phyloP scores from a whole-genome alignment of 2,797 vertebrate species.

The Eidolon dupreanum region DNA sequence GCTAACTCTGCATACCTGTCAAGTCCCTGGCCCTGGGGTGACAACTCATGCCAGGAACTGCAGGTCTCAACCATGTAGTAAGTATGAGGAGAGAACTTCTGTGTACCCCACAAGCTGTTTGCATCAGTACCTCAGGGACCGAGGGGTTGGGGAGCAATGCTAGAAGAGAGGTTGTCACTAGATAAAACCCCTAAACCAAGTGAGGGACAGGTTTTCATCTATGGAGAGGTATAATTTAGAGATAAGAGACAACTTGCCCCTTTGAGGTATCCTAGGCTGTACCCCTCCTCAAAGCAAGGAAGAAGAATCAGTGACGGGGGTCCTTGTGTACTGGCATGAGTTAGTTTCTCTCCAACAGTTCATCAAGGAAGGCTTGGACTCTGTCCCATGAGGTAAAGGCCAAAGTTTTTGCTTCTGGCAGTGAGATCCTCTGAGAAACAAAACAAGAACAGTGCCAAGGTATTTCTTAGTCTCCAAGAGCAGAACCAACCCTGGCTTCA shows the following conservation, averaged over 20 bases:
- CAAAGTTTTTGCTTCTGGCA: not conserved
- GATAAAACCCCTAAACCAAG: not conserved
- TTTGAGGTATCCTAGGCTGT: not conserved
- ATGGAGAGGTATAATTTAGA: not conserved
- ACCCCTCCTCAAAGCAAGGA: not conserved
- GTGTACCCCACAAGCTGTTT: not conserved
- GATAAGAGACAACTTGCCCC: not conserved
- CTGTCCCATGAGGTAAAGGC: fast-evolving
- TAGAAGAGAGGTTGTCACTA: not conserved
- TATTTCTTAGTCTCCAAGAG: not conserved
- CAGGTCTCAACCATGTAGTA: not conserved
- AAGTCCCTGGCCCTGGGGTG: not conserved
- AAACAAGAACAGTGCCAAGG: not conserved
- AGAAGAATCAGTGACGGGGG: too few relatives aligned
- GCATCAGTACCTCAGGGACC: not conserved
- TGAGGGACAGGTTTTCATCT: not conserved
- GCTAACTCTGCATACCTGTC: not conserved
- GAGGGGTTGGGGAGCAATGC: not conserved
- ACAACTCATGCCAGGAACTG: too few relatives aligned
- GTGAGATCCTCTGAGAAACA: not conserved
- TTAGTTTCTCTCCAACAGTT: not conserved
- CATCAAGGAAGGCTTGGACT: not conserved
- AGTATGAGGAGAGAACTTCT: not conserved
- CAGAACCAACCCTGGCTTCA: not conserved
- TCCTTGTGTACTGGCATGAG: not conserved